A percentile compares a stretch with the other conserved stretches of the same genome.
Conservation (phyloP, 1,140 invertebrate genomes). For the Leptopilina clavipes region DNA sequence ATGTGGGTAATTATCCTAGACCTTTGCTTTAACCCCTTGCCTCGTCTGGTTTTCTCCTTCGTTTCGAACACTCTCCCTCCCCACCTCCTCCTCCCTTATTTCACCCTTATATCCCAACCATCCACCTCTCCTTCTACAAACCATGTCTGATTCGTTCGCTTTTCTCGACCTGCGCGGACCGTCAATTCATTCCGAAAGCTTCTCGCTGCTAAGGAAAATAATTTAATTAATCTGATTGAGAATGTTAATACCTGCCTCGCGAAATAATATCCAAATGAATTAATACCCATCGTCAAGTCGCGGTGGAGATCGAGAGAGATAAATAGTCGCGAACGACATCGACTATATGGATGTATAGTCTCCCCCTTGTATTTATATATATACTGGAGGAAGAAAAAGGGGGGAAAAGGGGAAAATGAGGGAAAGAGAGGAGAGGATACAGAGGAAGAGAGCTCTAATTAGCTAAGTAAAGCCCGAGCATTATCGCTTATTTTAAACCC, state of each 20-base stretch:
- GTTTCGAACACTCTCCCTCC: slow-evolving; percentile 37
- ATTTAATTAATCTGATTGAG: slow-evolving; percentile 74
- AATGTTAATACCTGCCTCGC: slow-evolving; percentile 68
- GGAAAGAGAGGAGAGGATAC: slow-evolving; percentile 46
- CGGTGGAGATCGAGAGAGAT: slow-evolving; percentile 41
- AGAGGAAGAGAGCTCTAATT: slow-evolving; percentile 69
- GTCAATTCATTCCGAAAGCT: slow-evolving; percentile 32
- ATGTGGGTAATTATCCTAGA: slow-evolving; percentile 75
- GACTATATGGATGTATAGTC: slow-evolving; percentile 4
- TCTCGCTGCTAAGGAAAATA: slow-evolving; percentile 57
- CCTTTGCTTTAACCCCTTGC: slow-evolving; percentile 71
- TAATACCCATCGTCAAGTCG: slow-evolving; percentile 62
- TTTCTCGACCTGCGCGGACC: slow-evolving; percentile 26
- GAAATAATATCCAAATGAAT: slow-evolving; percentile 73
- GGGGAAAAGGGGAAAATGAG: slow-evolving; percentile 44
- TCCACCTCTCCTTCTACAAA: slow-evolving; percentile 36
- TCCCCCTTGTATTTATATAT: neutral
- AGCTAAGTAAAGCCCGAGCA: slow-evolving; percentile 74
- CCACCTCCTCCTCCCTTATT: neutral
- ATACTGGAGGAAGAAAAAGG: slow-evolving; percentile 18
- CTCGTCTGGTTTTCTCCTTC: slow-evolving; percentile 42
- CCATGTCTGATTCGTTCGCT: slow-evolving; percentile 51
- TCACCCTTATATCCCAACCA: neutral
- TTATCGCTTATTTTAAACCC: slow-evolving; percentile 74
- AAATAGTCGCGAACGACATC: slow-evolving; percentile 45